These are phyloP conservation scores for Lutra lutra DNA, from an alignment of 2,797 vertebrate species.

Conservation along the genomic window DNA sequence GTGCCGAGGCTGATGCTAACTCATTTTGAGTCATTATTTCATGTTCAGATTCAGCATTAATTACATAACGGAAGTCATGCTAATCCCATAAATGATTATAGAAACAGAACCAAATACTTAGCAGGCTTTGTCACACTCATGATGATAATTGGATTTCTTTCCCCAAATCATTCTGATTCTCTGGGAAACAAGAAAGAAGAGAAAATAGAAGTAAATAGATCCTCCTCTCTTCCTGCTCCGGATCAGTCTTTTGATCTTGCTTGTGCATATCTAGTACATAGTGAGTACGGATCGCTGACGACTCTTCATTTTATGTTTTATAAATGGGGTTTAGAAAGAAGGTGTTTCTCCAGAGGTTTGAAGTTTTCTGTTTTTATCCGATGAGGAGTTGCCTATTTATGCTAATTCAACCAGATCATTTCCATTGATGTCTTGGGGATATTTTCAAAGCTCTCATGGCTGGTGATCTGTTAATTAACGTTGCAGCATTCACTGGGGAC, in stretches of 20 bases:
- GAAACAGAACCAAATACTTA: background rate
- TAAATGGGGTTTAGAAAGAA: background rate
- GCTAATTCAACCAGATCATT: background rate
- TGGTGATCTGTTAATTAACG: constrained; percentile 8
- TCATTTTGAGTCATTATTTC: background rate
- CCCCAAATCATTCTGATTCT: background rate
- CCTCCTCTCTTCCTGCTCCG: background rate
- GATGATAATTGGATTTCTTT: background rate
- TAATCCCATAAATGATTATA: background rate
- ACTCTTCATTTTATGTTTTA: background rate
- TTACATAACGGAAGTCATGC: background rate
- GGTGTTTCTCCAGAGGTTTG: background rate
- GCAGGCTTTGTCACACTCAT: background rate
- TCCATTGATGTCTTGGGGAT: background rate
- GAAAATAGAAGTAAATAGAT: background rate
- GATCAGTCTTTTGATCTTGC: background rate
- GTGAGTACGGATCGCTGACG: background rate
- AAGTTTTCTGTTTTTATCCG: background rate
- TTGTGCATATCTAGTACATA: rapidly evolving
- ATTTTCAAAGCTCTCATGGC: background rate
- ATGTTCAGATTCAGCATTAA: background rate
- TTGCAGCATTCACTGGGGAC: rapidly evolving
- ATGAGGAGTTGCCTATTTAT: background rate
- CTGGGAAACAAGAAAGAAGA: background rate
- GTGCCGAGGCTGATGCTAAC: background rate